A percentile compares a stretch with the other conserved stretches of the same genome.
These are phyloP conservation scores for Trichomalopsis sarcophagae DNA, from an alignment of 1,140 invertebrate genomes.

Conservation along the genomic window DNA sequence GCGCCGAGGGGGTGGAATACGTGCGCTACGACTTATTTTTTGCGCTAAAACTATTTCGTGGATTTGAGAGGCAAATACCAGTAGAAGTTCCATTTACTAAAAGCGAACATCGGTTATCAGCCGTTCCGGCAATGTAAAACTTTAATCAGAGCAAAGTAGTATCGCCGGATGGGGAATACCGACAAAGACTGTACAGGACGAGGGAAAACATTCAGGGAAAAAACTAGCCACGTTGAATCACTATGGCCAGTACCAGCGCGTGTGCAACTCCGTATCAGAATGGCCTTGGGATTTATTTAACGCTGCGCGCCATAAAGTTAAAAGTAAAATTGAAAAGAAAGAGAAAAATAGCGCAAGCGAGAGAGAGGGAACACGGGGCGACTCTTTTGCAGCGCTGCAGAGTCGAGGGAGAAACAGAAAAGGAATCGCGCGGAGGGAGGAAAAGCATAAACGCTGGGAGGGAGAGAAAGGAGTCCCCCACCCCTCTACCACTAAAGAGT, in stretches of 20 bases:
- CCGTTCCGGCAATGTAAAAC: neutral
- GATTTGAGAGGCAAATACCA: neutral
- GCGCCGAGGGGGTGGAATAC: no score
- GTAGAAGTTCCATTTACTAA: neutral
- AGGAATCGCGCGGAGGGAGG: constrained; percentile 13
- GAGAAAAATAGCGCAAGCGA: constrained; percentile 17
- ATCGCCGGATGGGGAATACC: neutral
- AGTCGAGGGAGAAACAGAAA: constrained; percentile 26
- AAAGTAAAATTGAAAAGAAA: constrained; percentile 35
- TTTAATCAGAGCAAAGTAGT: neutral
- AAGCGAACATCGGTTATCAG: neutral
- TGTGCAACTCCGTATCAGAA: neutral
- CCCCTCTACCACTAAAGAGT: constrained; percentile 7
- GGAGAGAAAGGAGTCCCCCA: constrained; percentile 1
- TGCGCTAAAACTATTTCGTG: neutral
- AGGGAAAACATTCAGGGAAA: neutral
- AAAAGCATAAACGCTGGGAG: constrained; percentile 29
- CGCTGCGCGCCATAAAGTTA: constrained; percentile 13
- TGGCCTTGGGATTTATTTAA: constrained; percentile 12
- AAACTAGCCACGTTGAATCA: neutral
- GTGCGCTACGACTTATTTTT: no score
- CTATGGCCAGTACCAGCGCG: neutral
- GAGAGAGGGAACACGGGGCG: neutral
- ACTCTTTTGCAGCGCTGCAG: neutral
- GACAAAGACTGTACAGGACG: neutral